Percentiles rank a stretch among this genome's conserved stretches.
phyloP scores from a whole-genome alignment of 1,140 invertebrate genomes.

The Trinorchestia longiramus region DNA sequence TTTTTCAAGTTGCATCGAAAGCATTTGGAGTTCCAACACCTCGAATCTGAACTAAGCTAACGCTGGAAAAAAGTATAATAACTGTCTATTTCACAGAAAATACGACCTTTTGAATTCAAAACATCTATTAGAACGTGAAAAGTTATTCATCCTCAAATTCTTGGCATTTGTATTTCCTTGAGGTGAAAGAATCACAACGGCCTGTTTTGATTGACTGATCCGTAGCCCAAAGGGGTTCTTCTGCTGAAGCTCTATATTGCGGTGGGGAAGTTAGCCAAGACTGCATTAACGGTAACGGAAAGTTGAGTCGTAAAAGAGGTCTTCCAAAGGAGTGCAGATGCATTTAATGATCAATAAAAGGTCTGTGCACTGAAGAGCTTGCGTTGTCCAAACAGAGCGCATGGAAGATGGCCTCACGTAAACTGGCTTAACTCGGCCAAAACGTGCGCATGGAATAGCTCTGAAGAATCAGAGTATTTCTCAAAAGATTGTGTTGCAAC shows the following conservation, averaged over 20 bases:
- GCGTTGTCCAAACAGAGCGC: constrained; percentile 2
- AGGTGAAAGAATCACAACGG: too few species aligned
- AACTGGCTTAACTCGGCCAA: not conserved
- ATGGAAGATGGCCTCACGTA: constrained; percentile 14
- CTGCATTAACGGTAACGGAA: constrained; percentile 46
- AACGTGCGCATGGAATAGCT: not conserved
- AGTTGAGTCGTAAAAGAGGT: constrained; percentile 38
- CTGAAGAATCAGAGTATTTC: not conserved
- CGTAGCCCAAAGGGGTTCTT: not conserved
- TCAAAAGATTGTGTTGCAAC: not conserved
- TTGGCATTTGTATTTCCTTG: too few species aligned
- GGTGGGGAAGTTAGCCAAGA: not conserved
- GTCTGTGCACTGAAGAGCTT: constrained; percentile 34
- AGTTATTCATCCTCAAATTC: too few species aligned
- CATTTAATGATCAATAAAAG: constrained; percentile 54
- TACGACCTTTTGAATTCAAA: too few species aligned
- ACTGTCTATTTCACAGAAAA: too few species aligned
- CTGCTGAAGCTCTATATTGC: not conserved
- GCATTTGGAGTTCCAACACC: too few species aligned
- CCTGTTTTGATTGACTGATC: not conserved
- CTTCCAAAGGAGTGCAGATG: constrained; percentile 50
- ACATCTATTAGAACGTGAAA: too few species aligned
- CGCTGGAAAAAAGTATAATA: too few species aligned
- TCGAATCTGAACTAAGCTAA: too few species aligned
- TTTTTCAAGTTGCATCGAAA: too few species aligned